Evolutionary conservation across 2,797 vertebrate species (phyloP), one percentile per base, ranked within the genome.

Genomic region (Onychomys torridus): DNA sequence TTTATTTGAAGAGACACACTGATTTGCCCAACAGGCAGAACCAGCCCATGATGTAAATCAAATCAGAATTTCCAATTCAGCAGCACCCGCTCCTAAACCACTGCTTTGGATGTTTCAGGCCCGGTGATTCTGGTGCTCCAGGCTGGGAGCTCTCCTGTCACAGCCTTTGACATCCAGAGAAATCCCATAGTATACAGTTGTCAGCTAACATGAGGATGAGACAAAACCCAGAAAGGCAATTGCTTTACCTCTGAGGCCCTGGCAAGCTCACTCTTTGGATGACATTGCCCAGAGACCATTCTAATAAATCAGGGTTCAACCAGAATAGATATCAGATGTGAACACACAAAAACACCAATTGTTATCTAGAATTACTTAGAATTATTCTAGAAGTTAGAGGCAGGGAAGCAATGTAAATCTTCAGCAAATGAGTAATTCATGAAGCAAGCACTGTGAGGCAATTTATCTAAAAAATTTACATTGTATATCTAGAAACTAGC

Each of bases 351-450:
- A 94, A 76, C 37, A 81, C 73, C 93, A 37, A 77, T 40, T 77
- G 95, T 71, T 85, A 63, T 92, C 87, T 92, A 59, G 93, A 92
- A 82, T 88, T 93, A 93, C 84, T 65, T 61, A 84, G 32, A 71
- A 49, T 81, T 89, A 46, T 91, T 88, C 87, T 75, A 52, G 29
- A 93, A 86, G 37, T 90, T 89, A 71, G 16, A 37, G 23, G 1
- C 49, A 57, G 6, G 21, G 40, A 65, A 92, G 37, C 40, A 78
- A 85, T 73, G 13, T 63, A 92, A 92, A 83, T 94, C 37, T 94
- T 87, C 37, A 91, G 49, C 57, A 6, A 96, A 81, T 91, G 52
- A 87, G 82, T 92, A 63, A 93, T 93, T 88, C 49, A 85, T 78
- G 23, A 82, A 81, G 55, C 61, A 73, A 94, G 81, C n/a, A 63